A percentile compares a stretch with the other conserved stretches of the same genome.
These are phyloP conservation scores for Mastomys natalensis DNA, from an alignment of 2,113 vertebrate species.

Conservation along the genomic window DNA sequence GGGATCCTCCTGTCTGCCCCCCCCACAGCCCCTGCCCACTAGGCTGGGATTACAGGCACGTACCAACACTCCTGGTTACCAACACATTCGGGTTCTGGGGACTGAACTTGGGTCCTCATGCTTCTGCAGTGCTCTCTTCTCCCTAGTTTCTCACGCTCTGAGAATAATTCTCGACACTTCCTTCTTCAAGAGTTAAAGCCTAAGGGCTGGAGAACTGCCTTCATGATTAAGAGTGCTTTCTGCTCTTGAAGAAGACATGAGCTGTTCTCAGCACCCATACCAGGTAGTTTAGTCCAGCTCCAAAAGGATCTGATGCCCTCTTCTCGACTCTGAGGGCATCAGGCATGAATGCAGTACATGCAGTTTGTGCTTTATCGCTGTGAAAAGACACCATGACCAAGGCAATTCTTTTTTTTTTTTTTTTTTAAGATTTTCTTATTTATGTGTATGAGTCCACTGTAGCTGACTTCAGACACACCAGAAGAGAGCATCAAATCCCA, in stretches of 20 bases:
- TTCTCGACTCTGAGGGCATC: neutral
- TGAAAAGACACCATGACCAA: neutral
- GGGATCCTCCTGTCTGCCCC: neutral
- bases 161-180: neutral
- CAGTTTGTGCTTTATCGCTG: too few relatives aligned
- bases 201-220: neutral
- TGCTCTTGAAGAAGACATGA: neutral
- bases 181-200: neutral
- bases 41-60: neutral
- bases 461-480: too few relatives aligned
- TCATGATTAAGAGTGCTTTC: neutral
- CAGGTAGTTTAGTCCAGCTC: neutral
- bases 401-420: too few relatives aligned
- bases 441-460: too few relatives aligned
- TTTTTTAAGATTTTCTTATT: too few relatives aligned
- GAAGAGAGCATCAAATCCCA: too few relatives aligned
- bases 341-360: neutral
- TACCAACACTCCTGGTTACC: neutral
- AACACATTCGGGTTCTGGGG: neutral
- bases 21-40: neutral
- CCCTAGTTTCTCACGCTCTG: neutral
- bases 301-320: neutral
- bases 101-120: neutral
- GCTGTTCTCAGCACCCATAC: neutral
- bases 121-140: neutral